These are phyloP conservation scores for Myotis lucifugus DNA, from an alignment of 2,113 vertebrate genomes.

Conservation along the genomic window DNA sequence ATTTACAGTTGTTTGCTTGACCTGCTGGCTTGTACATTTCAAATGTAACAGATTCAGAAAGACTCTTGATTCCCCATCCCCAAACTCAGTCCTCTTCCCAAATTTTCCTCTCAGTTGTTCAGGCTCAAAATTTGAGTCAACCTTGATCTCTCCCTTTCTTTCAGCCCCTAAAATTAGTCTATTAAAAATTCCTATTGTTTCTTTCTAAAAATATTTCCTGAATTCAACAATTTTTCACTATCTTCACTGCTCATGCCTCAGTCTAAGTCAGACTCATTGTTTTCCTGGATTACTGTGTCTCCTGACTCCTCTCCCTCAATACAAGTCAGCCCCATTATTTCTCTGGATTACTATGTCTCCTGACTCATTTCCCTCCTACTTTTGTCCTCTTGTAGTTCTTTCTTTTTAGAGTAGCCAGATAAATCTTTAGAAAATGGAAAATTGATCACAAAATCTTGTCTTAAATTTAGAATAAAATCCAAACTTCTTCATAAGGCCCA, in stretches of 20 bases:
- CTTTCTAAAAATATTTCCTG: background rate
- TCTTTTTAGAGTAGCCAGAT: background rate
- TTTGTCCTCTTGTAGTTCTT: background rate
- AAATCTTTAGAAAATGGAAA: slow-evolving; percentile 26
- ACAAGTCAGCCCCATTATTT: background rate
- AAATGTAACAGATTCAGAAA: background rate
- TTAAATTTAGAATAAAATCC: background rate
- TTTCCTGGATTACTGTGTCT: background rate
- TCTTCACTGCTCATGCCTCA: background rate
- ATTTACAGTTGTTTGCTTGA: background rate
- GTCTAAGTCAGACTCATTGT: background rate
- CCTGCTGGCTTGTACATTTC: background rate
- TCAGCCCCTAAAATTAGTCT: background rate
- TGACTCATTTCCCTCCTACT: background rate
- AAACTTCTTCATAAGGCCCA: background rate
- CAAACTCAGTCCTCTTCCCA: background rate
- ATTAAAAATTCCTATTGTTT: background rate
- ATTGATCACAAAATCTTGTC: background rate
- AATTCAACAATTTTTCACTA: background rate
- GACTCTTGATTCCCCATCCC: background rate
- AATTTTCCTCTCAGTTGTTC: background rate
- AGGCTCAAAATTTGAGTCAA: background rate
- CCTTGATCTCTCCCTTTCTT: background rate
- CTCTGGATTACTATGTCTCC: background rate
- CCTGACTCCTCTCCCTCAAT: background rate